Base-by-base conservation (phyloP, 2,888 invertebrate species). In the Dynastes maya region DNA sequence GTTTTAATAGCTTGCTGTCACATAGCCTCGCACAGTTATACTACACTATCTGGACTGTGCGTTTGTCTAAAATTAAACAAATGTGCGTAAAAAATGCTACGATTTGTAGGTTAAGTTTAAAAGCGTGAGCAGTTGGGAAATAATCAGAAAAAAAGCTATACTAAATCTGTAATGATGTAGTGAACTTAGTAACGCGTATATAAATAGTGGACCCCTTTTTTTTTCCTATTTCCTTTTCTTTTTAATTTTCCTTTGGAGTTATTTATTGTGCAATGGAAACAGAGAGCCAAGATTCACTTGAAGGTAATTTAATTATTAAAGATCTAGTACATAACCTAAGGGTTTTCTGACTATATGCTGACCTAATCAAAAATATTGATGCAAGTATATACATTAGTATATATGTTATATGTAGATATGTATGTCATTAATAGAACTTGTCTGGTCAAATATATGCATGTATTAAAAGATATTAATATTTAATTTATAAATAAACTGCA, bases 11-110 rank as follows among this genome's bases (percentile, higher is more conserved):
- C 37, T 64, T 32, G 32, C 32, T 65, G 40, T 65, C 40, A 53
- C 11, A n/a, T 22, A 71, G 58, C 37, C 40, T 32, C 40, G 9
- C 65, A 40, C 8, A 65, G 65, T 65, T 16, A 55, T n/a, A 4
- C n/a, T 22, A 8, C 22, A n/a, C 16, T n/a, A 13, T 55, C 22
- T n/a, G 65, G 16, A 49, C 16, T 27, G n/a, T 37, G 9, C 53
- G 70, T 45, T n/a, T 27, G 55, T 55, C 58, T 29, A 71, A 71
- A 71, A 71, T 72, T 53, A 61, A 72, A 53, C 72, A 72, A 58
- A 72, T 72, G 72, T 72, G 29, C 45, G 61, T 37, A 72, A 72
- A 72, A 71, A 61, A 72, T 72, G 72, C 61, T 16, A 72, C 61
- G 32, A 61, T 72, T 72, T 72, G 27, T 72, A 72, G 72, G 72